A percentile compares a stretch with the other conserved stretches of the same genome.
These are phyloP conservation scores for Myocastor coypus DNA, from an alignment of 2,113 vertebrate genomes.

Conservation along the genomic window DNA sequence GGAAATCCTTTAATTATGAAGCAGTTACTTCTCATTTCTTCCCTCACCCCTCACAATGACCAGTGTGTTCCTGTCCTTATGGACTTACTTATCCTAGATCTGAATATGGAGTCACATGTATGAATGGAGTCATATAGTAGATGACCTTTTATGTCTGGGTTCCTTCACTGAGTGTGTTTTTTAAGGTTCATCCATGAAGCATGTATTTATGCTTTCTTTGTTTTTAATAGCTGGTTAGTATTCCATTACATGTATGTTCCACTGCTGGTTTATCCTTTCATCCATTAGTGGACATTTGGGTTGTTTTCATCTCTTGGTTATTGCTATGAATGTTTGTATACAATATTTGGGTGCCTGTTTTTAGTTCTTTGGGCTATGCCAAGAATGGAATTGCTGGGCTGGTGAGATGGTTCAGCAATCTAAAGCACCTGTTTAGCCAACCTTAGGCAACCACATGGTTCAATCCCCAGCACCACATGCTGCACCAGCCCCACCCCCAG, in stretches of 20 bases:
- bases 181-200: conserved; percentile 24
- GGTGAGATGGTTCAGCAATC: too few species aligned
- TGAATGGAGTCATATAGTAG: conserved; percentile 2
- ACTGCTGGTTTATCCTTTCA: background rate
- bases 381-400: conserved; percentile 22
- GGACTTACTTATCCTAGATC: background rate
- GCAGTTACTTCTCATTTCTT: background rate
- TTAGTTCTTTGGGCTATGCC: background rate
- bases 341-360: conserved; percentile 22
- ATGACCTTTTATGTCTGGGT: conserved; percentile 34
- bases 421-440: too few species aligned
- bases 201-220: background rate
- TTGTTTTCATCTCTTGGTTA: conserved; percentile 3
- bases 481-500: too few species aligned
- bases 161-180: conserved; percentile 29
- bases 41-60: background rate
- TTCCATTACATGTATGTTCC: background rate
- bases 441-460: too few species aligned
- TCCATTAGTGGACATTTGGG: background rate
- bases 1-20: background rate
- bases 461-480: too few species aligned
- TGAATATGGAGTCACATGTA: background rate
- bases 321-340: background rate
- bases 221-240: conserved; percentile 10
- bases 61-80: background rate